These are phyloP conservation scores for Todiramphus saurophagus DNA, from an alignment of 2,113 vertebrate species.

Conservation along the genomic window DNA sequence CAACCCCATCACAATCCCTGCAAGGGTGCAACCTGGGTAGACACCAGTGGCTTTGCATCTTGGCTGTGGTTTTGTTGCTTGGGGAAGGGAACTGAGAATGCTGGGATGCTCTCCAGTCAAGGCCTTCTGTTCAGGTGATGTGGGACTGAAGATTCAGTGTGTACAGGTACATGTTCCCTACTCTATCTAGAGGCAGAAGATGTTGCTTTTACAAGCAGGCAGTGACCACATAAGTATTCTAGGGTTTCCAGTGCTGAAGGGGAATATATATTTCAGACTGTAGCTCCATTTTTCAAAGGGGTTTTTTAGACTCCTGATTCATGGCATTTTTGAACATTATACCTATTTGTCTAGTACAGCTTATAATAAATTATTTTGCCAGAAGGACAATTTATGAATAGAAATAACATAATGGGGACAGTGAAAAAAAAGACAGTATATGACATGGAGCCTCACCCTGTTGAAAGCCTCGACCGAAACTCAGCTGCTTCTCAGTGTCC, in stretches of 20 bases:
- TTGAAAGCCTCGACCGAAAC: not conserved
- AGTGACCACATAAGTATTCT: fast-evolving
- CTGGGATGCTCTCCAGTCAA: fast-evolving
- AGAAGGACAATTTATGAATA: not conserved
- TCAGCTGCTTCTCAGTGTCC: not conserved
- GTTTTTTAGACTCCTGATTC: not conserved
- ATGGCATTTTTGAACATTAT: not conserved
- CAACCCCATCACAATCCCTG: not conserved
- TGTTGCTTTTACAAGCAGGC: not conserved
- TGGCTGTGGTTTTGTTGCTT: not conserved
- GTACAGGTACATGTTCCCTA: not conserved
- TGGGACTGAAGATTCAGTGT: not conserved
- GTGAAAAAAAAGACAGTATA: not conserved
- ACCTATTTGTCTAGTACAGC: not conserved
- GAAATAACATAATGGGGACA: not conserved
- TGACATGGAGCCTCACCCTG: not conserved
- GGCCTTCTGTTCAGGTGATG: no score
- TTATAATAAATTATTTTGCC: not conserved
- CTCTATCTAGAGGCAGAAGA: not conserved
- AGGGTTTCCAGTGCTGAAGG: not conserved
- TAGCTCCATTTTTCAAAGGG: not conserved
- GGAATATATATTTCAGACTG: not conserved
- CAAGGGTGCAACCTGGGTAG: not conserved
- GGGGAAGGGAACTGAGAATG: not conserved
- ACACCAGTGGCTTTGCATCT: not conserved